These are phyloP conservation scores for Psococerastis gibbosa DNA, from an alignment of 2,888 invertebrate species.

Conservation along the genomic window DNA sequence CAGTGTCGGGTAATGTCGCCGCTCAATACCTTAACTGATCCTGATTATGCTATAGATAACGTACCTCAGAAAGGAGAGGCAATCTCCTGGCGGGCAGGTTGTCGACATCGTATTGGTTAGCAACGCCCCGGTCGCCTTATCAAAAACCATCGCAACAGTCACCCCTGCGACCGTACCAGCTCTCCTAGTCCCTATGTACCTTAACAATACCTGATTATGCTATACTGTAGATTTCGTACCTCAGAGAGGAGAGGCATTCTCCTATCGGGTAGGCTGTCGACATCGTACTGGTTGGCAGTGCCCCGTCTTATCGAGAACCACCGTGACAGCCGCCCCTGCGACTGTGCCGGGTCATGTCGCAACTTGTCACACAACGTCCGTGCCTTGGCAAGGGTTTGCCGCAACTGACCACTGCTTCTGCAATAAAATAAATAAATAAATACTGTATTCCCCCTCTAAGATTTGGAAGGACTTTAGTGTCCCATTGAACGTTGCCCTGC, in stretches of 20 bases:
- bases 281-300: constrained; percentile 66
- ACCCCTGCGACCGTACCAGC: constrained; percentile 38
- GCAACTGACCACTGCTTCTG: constrained; percentile 58
- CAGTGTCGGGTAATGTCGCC: too few species aligned
- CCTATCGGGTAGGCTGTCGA: constrained; percentile 31
- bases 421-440: constrained; percentile 13
- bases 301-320: constrained; percentile 80
- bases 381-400: constrained; percentile 63
- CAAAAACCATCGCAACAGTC: constrained; percentile 76
- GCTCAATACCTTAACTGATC: too few species aligned
- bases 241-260: constrained; percentile 71
- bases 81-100: constrained; percentile 38
- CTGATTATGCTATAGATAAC: too few species aligned
- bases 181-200: too few species aligned
- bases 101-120: constrained; percentile 64
- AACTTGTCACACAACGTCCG: constrained; percentile 68
- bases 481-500: too few species aligned
- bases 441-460: background rate
- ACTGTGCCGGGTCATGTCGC: constrained; percentile 33
- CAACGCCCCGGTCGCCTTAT: constrained; percentile 60
- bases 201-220: too few species aligned
- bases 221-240: too few species aligned
- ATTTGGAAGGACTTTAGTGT: background rate
- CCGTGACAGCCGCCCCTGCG: constrained; percentile 50
- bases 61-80: constrained; percentile 66